Base-by-base conservation (phyloP, 2,888 invertebrate genomes). In the Chouioia cunea region DNA sequence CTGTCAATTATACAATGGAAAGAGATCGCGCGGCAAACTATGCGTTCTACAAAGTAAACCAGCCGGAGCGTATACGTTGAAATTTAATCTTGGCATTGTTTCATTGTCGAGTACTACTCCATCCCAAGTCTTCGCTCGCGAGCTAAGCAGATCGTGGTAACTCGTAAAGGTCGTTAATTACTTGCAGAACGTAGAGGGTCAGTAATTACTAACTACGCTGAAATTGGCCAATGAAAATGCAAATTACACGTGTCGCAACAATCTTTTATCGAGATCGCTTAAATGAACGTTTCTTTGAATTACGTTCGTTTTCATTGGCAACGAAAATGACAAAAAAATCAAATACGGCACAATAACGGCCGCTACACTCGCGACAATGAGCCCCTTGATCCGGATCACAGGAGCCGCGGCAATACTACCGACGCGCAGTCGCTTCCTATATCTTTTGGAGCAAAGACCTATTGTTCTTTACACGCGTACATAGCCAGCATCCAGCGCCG, bases 61-160 rank as follows among this genome's bases (percentile, higher is more conserved):
- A 15, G 16, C 44, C n/a, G n/a, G n/a, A n/a, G n/a, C n/a, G n/a
- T 23, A 23, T 15, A 54, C 15, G 18, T 4, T 54, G 27, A 50
- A 74, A 69, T 71, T 74, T 73, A 73, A 73, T 73, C 71, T 73
- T 47, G 48, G 48, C 68, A 70, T 74, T 74, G 74, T 72, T 72
- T 67, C 59, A 68, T 73, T 58, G 65, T 70, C 47, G 23, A 62
- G 59, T 18, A 46, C 52, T 8, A 36, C 57, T n/a, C 43, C 43
- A 14, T 10, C 10, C 6, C 18, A 20, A 36, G n/a, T 8, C 52
- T 23, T 10, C 56, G 6, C 36, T 56, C 56, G 3, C n/a, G 23
- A 22, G 56, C n/a, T 48, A 16, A 10, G 12, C 16, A 16, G 6
- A 8, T 16, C 48, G 10, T 48, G 48, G n/a, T 4, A 48, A 15